These are phyloP conservation scores for Polymixis flavicincta DNA, from an alignment of 2,888 invertebrate genomes.

Conservation along the genomic window DNA sequence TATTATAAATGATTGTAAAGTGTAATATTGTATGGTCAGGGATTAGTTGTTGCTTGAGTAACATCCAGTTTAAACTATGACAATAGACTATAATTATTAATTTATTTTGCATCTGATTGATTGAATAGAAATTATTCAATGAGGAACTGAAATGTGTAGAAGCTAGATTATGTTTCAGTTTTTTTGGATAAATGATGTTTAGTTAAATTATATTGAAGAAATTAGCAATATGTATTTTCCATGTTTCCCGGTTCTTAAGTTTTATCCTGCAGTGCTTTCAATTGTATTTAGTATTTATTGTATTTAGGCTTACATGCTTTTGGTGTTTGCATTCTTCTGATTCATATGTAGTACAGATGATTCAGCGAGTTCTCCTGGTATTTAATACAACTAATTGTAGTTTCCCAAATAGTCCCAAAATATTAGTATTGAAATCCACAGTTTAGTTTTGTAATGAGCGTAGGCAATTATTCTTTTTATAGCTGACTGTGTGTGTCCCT, in stretches of 20 bases:
- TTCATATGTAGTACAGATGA: conserved; percentile 17
- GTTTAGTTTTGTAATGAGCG: not conserved
- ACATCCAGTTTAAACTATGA: conserved; percentile 7
- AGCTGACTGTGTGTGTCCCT: not conserved
- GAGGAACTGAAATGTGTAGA: not conserved
- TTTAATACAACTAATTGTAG: not conserved
- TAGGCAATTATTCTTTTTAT: conserved; percentile 10
- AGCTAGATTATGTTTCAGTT: not conserved
- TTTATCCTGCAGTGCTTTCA: conserved; percentile 10
- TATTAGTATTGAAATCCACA: not conserved
- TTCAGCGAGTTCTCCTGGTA: conserved; percentile 12
- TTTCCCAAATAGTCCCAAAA: conserved; percentile 3
- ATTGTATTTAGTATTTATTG: conserved; percentile 15
- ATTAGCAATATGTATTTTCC: conserved; percentile 3
- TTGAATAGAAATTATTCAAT: conserved; percentile 10
- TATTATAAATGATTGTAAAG: not conserved
- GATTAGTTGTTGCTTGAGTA: conserved; percentile 17
- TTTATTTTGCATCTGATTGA: conserved; percentile 3
- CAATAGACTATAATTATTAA: conserved; percentile 36
- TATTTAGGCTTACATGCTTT: conserved; percentile 16
- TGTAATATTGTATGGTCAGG: conserved; percentile 24
- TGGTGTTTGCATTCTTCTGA: conserved; percentile 22
- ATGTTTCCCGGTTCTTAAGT: not conserved
- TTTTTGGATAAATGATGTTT: not conserved
- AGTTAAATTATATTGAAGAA: not conserved